Evolutionary conservation across 1,140 invertebrate species (phyloP).

Genomic region (Liolophura sinensis): DNA sequence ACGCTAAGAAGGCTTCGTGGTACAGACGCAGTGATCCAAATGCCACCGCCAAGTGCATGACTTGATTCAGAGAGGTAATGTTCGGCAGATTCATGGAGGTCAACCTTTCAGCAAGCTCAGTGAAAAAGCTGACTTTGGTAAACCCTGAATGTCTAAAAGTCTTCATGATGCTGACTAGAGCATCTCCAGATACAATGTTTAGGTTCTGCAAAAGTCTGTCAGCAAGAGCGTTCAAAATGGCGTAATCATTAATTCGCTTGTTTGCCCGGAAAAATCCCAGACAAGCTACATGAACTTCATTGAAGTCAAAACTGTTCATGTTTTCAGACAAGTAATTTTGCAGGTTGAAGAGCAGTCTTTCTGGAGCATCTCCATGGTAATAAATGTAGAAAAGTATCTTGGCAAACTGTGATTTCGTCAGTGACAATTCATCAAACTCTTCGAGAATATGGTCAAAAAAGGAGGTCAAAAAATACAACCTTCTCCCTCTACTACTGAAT

Average conservation of each 20-base stretch:
- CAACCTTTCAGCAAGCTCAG: background rate
- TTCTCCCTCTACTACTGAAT: too few species aligned
- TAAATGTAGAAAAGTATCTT: conserved; percentile 6
- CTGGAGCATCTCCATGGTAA: conserved; percentile 5
- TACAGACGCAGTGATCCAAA: conserved; percentile 2
- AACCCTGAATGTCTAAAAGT: conserved; percentile 4
- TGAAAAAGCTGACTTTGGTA: conserved; percentile 5
- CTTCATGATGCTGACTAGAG: conserved; percentile 3
- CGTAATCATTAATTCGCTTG: conserved; percentile 1
- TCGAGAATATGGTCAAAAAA: too few species aligned
- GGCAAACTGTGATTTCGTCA: too few species aligned
- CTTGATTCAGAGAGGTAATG: background rate
- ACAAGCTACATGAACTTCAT: conserved; percentile 1
- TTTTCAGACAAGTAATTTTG: background rate
- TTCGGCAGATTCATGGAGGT: background rate
- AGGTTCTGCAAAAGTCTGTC: background rate
- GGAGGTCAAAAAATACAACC: too few species aligned
- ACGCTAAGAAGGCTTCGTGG: background rate
- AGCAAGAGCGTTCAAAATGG: conserved; percentile 1
- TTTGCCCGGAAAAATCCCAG: conserved; percentile 9
- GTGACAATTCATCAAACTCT: too few species aligned
- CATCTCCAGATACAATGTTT: background rate
- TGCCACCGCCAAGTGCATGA: conserved; percentile 8
- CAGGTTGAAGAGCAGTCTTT: conserved; percentile 1
- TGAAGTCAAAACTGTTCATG: background rate